Conservation (phyloP, 2,888 invertebrate species). For the Polia nebulosa region DNA sequence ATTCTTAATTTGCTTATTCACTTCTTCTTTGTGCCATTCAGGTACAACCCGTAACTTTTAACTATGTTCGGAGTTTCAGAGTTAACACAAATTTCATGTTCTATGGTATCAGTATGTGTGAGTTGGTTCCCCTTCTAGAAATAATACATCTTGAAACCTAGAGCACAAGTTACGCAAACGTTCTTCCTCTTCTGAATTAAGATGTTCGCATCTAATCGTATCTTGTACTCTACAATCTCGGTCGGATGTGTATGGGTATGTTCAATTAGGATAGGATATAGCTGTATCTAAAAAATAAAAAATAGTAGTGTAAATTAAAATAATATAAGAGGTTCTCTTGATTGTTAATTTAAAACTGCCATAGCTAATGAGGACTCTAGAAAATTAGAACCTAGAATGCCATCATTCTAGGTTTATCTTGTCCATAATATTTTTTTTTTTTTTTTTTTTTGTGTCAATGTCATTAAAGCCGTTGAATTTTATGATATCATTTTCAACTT, state of each 20-base stretch:
- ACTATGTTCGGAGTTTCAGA: conserved; percentile 8
- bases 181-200: conserved; percentile 1
- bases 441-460: background rate
- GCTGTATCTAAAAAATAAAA: no score
- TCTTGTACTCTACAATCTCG: conserved; percentile 2
- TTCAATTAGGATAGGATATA: background rate
- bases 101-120: background rate
- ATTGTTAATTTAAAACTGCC: background rate
- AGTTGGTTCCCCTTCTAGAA: conserved; percentile 6
- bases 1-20: background rate
- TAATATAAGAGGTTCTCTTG: no score
- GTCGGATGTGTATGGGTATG: background rate
- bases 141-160: conserved; percentile 8
- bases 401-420: conserved; percentile 1
- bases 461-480: conserved; percentile 12
- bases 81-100: conserved; percentile 7
- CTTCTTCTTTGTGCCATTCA: background rate
- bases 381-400: conserved; percentile 13
- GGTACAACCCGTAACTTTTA: background rate
- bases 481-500: background rate
- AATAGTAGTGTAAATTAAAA: no score
- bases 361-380: conserved; percentile 4
- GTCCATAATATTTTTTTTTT: conserved; percentile 12
- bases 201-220: conserved; percentile 7
- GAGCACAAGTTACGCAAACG: conserved; percentile 6